Evolutionary conservation across 2,797 vertebrate species (phyloP).

Genomic region (Amazona ochrocephala): DNA sequence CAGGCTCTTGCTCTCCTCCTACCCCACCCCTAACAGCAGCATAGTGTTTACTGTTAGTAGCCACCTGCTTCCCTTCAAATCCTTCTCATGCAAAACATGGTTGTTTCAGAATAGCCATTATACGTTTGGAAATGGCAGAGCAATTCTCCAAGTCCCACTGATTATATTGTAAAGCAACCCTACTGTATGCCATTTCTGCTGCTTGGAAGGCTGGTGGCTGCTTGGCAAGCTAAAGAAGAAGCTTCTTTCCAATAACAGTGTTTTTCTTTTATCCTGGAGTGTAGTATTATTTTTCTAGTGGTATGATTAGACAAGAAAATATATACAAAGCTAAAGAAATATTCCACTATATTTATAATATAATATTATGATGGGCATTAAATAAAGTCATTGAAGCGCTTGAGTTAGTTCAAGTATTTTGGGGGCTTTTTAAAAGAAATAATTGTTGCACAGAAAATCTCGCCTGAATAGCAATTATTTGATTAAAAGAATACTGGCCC

Average conservation of each 20-base stretch:
- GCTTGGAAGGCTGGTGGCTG: slow-evolving; percentile 58
- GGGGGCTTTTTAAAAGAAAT: slow-evolving; percentile 31
- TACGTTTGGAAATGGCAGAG: background rate
- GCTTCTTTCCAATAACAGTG: slow-evolving; percentile 59
- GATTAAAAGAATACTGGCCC: slow-evolving; percentile 61
- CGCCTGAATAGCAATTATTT: slow-evolving; percentile 60
- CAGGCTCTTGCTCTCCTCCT: background rate
- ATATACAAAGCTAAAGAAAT: slow-evolving; percentile 53
- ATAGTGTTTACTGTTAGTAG: background rate
- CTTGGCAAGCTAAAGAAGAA: slow-evolving; percentile 63
- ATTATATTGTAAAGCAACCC: slow-evolving; percentile 44
- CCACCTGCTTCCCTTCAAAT: slow-evolving; percentile 40
- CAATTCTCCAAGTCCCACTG: slow-evolving; percentile 42
- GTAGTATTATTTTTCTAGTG: slow-evolving; percentile 63
- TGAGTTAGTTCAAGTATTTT: slow-evolving; percentile 50
- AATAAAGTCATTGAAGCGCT: slow-evolving; percentile 39
- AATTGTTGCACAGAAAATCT: slow-evolving; percentile 49
- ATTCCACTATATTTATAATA: slow-evolving; percentile 52
- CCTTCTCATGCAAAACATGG: background rate
- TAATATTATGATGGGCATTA: slow-evolving; percentile 45
- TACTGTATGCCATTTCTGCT: slow-evolving; percentile 16
- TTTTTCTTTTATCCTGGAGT: slow-evolving; percentile 28
- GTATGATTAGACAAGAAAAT: slow-evolving; percentile 56
- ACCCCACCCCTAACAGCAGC: background rate
- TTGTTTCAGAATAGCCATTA: background rate